Evolutionary conservation across 2,113 vertebrate genomes (phyloP).

Genomic region (Gallinago undulata): DNA sequence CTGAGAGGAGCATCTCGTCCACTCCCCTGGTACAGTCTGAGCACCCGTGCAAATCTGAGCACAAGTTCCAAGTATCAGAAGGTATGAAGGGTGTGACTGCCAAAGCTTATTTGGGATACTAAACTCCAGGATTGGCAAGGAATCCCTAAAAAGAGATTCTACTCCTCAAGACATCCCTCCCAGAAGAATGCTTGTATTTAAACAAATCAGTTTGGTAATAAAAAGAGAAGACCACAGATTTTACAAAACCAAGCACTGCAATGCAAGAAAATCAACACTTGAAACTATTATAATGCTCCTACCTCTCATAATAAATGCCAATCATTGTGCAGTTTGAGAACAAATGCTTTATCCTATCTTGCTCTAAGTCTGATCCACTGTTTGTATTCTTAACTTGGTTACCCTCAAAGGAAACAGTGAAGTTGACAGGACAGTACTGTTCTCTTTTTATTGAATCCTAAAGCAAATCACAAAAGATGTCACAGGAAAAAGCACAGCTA

Average conservation of each 20-base stretch:
- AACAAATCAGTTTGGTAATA: not conserved
- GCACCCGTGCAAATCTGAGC: not conserved
- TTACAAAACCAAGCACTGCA: not conserved
- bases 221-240: not conserved
- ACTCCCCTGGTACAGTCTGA: not conserved
- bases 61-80: not conserved
- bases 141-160: not conserved
- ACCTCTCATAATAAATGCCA: not conserved
- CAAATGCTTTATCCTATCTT: not conserved
- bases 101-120: not conserved
- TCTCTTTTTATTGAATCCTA: not conserved
- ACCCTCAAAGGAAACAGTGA: not conserved
- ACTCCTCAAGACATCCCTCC: not conserved
- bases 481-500: not conserved
- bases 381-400: not conserved
- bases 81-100: not conserved
- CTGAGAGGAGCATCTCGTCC: not conserved
- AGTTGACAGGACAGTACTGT: not conserved
- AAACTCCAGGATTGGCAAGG: not conserved
- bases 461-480: not conserved
- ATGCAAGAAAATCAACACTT: not conserved
- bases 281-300: not conserved
- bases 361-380: not conserved
- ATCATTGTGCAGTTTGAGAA: not conserved
- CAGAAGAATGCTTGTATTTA: not conserved